Evolutionary conservation across 2,888 invertebrate species (phyloP).

Genomic region (Dermolepida albohirtum): DNA sequence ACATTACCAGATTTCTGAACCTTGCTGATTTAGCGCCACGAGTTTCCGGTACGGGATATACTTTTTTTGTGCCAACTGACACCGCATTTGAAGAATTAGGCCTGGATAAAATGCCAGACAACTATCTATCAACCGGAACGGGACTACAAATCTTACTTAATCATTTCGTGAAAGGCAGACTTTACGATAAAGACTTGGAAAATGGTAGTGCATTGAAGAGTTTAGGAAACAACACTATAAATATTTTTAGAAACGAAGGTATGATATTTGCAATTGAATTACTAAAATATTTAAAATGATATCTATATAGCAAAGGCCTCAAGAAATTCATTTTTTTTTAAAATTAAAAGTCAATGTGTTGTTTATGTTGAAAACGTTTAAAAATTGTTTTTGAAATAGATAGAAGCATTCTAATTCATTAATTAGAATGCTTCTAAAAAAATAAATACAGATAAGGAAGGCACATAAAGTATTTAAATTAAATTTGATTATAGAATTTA

Average conservation of each 20-base stretch:
- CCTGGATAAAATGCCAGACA: constrained; percentile 70
- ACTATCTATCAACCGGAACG: constrained; percentile 69
- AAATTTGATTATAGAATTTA: no score
- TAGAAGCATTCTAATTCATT: no score
- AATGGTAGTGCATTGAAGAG: constrained; percentile 69
- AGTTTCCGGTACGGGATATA: constrained; percentile 74
- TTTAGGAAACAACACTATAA: constrained; percentile 70
- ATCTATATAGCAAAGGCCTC: no score
- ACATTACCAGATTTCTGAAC: constrained; percentile 73
- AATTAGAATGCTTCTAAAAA: no score
- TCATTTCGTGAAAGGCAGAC: constrained; percentile 73
- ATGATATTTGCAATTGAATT: constrained; percentile 19
- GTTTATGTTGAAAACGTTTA: no score
- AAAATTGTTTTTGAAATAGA: no score
- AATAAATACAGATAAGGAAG: no score
- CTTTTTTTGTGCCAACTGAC: constrained; percentile 78
- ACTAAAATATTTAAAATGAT: no score
- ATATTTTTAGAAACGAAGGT: constrained; percentile 66
- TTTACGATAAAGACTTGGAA: constrained; percentile 71
- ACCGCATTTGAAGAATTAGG: constrained; percentile 74
- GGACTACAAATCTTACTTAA: constrained; percentile 71
- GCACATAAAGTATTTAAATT: no score
- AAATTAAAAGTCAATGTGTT: no score
- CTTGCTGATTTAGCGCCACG: constrained; percentile 72
- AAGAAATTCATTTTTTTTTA: no score